These are phyloP conservation scores for Sebastes fasciatus DNA, from an alignment of 2,113 vertebrate species.

Conservation along the genomic window DNA sequence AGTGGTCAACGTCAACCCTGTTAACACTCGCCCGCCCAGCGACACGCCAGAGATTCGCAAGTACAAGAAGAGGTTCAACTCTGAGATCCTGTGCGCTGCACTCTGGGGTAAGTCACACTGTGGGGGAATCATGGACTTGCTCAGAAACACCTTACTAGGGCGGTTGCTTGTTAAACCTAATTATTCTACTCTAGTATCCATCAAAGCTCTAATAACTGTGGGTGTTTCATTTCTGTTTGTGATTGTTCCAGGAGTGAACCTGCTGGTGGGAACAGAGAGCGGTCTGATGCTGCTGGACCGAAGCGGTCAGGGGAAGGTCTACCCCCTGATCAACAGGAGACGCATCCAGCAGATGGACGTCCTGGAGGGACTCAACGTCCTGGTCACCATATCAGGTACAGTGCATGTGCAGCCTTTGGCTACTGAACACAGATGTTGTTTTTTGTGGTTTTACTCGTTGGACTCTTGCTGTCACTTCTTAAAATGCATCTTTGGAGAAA, in stretches of 20 bases:
- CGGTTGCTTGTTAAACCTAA: not conserved
- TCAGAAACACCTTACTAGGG: not conserved
- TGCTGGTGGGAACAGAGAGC: slow-evolving; percentile 93
- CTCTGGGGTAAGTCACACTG: slow-evolving; percentile 89
- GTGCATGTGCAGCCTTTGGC: not conserved
- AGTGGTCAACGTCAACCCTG: slow-evolving; percentile 98
- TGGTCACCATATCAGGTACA: slow-evolving; percentile 95
- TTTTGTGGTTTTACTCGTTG: not conserved
- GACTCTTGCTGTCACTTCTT: not conserved
- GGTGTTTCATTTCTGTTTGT: not conserved
- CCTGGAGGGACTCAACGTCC: slow-evolving; percentile 94
- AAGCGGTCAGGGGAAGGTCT: slow-evolving; percentile 93
- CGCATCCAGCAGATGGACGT: slow-evolving; percentile 96
- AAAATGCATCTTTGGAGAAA: not conserved
- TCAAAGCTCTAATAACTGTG: not conserved
- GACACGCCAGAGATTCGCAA: slow-evolving; percentile 97
- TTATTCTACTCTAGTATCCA: not conserved
- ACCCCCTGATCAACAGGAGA: slow-evolving; percentile 91
- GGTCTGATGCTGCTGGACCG: slow-evolving; percentile 93
- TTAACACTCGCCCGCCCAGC: slow-evolving; percentile 95
- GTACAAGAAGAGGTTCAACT: slow-evolving; percentile 99
- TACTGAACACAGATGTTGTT: not conserved
- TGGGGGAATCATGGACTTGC: not conserved
- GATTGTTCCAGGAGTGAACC: slow-evolving; percentile 90
- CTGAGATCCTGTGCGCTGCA: slow-evolving; percentile 95